A percentile compares a stretch with the other conserved stretches of the same genome.
phyloP scores from a whole-genome alignment of 2,113 vertebrate species.

The Phalacrocorax carbo region DNA sequence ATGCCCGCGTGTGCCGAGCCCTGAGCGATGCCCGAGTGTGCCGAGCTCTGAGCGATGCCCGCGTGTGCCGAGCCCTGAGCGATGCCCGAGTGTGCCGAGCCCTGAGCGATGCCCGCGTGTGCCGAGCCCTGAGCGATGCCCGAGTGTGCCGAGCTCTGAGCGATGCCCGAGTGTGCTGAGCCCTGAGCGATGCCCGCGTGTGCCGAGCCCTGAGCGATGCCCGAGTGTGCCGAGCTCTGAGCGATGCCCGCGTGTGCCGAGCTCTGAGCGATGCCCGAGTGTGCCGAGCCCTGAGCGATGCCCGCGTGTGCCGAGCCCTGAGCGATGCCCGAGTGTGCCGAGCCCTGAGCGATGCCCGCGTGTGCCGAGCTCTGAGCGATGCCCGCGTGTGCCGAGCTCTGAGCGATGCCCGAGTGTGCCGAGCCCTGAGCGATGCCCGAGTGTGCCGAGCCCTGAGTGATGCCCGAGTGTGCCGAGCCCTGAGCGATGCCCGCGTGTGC shows the following conservation, averaged over 20 bases:
- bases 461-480: not conserved
- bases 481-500: rapidly evolving
- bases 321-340: not conserved
- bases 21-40: no score
- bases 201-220: not conserved
- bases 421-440: not conserved
- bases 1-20: no score
- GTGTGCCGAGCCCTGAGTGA: not conserved
- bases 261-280: no score
- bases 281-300: not conserved
- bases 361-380: not conserved
- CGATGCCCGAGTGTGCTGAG: no score
- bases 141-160: no score
- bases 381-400: rapidly evolving
- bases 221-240: not conserved
- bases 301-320: not conserved
- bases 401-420: not conserved
- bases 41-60: no score
- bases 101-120: no score
- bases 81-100: no score
- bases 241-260: no score
- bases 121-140: no score
- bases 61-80: no score
- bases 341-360: rapidly evolving
- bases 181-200: no score